These are phyloP conservation scores for Nerophis ophidion DNA, from an alignment of 2,113 vertebrate species.

Conservation along the genomic window DNA sequence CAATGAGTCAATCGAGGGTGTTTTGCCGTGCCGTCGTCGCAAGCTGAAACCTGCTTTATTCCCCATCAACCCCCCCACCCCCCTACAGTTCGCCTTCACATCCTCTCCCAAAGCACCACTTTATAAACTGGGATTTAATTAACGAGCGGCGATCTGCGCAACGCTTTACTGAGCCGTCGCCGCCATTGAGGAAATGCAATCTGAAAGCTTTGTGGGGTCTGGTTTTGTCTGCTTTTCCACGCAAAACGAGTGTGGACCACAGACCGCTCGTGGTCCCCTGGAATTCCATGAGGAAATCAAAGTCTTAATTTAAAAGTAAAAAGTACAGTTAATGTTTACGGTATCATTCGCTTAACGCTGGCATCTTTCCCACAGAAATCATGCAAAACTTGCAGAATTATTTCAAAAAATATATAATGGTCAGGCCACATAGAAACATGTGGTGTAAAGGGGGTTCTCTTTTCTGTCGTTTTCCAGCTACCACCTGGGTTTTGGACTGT, in stretches of 20 bases:
- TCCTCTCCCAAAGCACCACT: constrained; percentile 53
- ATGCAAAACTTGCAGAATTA: too few species aligned
- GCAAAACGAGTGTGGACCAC: not conserved
- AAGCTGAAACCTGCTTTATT: constrained; percentile 45
- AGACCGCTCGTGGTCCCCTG: not conserved
- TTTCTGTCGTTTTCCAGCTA: too few species aligned
- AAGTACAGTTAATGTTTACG: not conserved
- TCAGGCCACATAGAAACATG: too few species aligned
- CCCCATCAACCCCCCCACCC: constrained; percentile 10
- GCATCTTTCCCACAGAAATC: too few species aligned
- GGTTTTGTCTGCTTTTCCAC: constrained; percentile 26
- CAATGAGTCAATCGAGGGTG: constrained; percentile 26
- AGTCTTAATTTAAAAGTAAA: not conserved
- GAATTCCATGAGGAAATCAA: not conserved
- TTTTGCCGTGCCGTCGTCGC: constrained; percentile 36
- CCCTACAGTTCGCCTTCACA: constrained; percentile 21
- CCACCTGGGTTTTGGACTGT: too few species aligned
- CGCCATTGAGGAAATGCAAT: constrained; percentile 39
- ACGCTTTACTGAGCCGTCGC: constrained; percentile 44
- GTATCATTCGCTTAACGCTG: too few species aligned
- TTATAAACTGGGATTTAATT: constrained; percentile 66
- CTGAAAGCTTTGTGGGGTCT: constrained; percentile 37
- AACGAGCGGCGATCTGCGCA: constrained; percentile 46
- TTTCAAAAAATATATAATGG: too few species aligned
- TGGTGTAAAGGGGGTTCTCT: too few species aligned